phyloP scores from a whole-genome alignment of 2,888 invertebrate genomes.

The Xylocampa areola region DNA sequence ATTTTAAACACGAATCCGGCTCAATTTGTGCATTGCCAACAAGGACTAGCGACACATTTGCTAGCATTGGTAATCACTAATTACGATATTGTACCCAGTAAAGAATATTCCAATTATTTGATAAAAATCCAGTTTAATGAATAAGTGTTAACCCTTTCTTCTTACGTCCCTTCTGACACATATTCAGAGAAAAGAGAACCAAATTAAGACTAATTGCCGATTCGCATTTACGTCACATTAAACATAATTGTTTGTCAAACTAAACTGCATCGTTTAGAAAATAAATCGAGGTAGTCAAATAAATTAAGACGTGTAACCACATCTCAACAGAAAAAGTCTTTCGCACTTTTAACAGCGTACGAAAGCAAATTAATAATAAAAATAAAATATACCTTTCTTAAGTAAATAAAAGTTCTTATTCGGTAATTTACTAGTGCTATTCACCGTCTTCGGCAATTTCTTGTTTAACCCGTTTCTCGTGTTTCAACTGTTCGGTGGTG shows the following conservation, averaged over 20 bases:
- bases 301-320: constrained; percentile 8
- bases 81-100: too few species aligned
- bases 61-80: too few species aligned
- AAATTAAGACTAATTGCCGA: constrained; percentile 11
- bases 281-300: constrained; percentile 27
- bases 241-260: constrained; percentile 21
- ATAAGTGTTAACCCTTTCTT: too few species aligned
- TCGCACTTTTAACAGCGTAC: constrained; percentile 1
- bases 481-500: constrained; percentile 79
- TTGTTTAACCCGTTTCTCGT: constrained; percentile 77
- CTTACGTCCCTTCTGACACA: too few species aligned
- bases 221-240: constrained; percentile 6
- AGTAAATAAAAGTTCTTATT: constrained; percentile 28
- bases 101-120: too few species aligned
- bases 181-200: background rate
- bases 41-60: too few species aligned
- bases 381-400: constrained; percentile 43
- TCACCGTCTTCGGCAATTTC: constrained; percentile 81
- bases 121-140: too few species aligned
- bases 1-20: too few species aligned
- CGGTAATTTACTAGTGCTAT: constrained; percentile 38
- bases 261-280: constrained; percentile 11
- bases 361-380: constrained; percentile 27
- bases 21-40: too few species aligned
- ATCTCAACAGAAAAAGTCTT: constrained; percentile 14